Evolutionary conservation across 2,113 vertebrate species (phyloP), one percentile per base, ranked within the genome.

Genomic region (Pomatorhinus ruficollis): DNA sequence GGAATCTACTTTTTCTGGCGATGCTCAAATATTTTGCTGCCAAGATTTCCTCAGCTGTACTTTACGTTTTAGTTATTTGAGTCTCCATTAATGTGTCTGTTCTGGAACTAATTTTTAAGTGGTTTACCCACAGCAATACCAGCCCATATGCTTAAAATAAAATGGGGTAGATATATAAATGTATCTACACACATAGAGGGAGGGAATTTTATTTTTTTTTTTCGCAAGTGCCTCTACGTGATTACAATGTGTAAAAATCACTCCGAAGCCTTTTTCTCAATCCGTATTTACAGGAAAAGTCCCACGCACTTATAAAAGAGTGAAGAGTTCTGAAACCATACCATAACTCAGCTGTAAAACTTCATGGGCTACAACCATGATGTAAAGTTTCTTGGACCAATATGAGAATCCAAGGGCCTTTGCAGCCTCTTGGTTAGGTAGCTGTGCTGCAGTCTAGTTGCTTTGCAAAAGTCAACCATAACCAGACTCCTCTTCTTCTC

Each of bases 71-170:
- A 87, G 71, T 87, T 93, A 91, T 44, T 90, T 86, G 72, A 95
- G 25, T 94, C 68, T 78, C 80, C 76, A 94, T 96, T 95, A 93
- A 94, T 3, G 3, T 81, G 56, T 89, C 92, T 89, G 85, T 47
- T 94, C 90, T 93, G 95, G 95, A 97, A 93, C 68, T 95, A 82
- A 96, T 95, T 90, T 96, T 93, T 93, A 92, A 90, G 80, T 94
- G 92, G 90, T 92, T 95, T 90, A 89, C 83, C 76, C 93, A 92
- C 61, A 93, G 95, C 90, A 96, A 94, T 86, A 96, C n/a, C 57
- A 87, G 49, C 14, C 65, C 83, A 96, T 93, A 84, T 89, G 86
- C 92, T 97, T 93, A 93, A 94, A 94, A 96, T 93, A 93, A 94
- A 94, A 92, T 35, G 12, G 9, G 10, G 14, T 20, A 45, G 17